Evolutionary conservation across 2,113 vertebrate genomes (phyloP), one percentile per base, ranked within the genome.

Genomic region (Gracilinanus agilis): DNA sequence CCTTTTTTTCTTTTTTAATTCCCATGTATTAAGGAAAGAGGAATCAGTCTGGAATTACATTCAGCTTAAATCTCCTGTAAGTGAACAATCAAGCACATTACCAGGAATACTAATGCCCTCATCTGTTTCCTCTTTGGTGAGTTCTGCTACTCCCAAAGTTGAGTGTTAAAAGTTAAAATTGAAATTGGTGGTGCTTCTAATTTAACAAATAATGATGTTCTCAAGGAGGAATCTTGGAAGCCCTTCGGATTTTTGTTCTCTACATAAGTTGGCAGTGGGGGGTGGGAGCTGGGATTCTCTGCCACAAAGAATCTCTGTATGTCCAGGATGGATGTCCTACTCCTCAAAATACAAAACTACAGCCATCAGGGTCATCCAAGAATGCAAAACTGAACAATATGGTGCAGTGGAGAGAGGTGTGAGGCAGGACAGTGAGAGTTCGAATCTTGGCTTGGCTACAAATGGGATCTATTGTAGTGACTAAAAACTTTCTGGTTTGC

Each of bases 11-110:
- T 58, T n/a, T 88, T 96, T 97, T 96, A 97, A 89, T 83, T 94
- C 95, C 44, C 40, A 93, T 54, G 55, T 96, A 97, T 96, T 97
- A 98, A 98, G 83, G 88, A 83, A 90, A 93, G 92, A 95, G 5
- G 40, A 96, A 97, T 97, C 91, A 88, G n/a, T 95, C 97, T 98
- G 95, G 97, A 97, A 96, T 10, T 44, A 94, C 55, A 97, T 90
- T 44, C 55, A 90, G 93, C 90, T 97, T 98, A 90, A 97, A 96
- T 97, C 92, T 95, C 95, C 96, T 95, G 55, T 96, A 94, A 95
- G 61, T 67, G n/a, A 96, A 75, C 49, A 44, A 88, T 90, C 67
- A 97, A 92, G 56, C 40, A 83, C 29, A 89, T 97, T 98, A 90
- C 49, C 95, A 97, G 93, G 92, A 54, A 96, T 0, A 1, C 75